These are phyloP conservation scores for Eilema depressum DNA, from an alignment of 2,888 invertebrate species.

Conservation along the genomic window DNA sequence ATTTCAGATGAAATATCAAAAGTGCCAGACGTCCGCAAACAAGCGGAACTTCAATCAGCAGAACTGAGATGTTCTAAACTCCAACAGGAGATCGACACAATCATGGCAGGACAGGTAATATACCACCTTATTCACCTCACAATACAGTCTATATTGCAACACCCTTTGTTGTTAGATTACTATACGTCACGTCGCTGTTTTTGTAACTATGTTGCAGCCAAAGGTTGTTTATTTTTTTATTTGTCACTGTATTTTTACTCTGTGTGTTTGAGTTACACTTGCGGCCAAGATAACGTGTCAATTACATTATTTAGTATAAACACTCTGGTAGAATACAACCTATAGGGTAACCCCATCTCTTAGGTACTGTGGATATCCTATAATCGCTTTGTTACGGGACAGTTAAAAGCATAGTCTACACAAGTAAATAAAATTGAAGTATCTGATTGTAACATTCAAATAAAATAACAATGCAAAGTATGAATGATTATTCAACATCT, in stretches of 20 bases:
- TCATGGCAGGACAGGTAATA: constrained; percentile 75
- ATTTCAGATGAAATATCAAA: constrained; percentile 78
- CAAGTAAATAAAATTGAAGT: no score
- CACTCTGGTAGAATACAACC: neutral
- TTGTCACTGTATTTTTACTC: constrained; percentile 45
- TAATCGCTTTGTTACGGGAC: neutral
- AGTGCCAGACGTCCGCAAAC: constrained; percentile 82
- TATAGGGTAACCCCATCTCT: neutral
- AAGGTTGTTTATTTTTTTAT: constrained; percentile 31
- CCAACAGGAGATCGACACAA: constrained; percentile 79
- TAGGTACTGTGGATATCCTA: neutral
- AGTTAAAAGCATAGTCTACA: neutral
- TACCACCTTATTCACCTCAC: constrained; percentile 15
- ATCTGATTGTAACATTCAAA: no score
- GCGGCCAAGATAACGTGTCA: constrained; percentile 35
- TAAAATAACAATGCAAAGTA: no score
- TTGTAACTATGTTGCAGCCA: constrained; percentile 61
- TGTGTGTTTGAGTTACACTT: constrained; percentile 45
- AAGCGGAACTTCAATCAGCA: constrained; percentile 78
- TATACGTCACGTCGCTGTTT: constrained; percentile 36
- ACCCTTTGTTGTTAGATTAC: constrained; percentile 32
- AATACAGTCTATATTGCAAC: constrained; percentile 34
- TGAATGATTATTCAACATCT: no score
- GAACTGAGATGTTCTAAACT: constrained; percentile 75
- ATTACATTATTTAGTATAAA: neutral